A percentile compares a stretch with the other conserved stretches of the same genome.
phyloP scores from a whole-genome alignment of 2,888 invertebrate species.

The Ochropleura plecta region DNA sequence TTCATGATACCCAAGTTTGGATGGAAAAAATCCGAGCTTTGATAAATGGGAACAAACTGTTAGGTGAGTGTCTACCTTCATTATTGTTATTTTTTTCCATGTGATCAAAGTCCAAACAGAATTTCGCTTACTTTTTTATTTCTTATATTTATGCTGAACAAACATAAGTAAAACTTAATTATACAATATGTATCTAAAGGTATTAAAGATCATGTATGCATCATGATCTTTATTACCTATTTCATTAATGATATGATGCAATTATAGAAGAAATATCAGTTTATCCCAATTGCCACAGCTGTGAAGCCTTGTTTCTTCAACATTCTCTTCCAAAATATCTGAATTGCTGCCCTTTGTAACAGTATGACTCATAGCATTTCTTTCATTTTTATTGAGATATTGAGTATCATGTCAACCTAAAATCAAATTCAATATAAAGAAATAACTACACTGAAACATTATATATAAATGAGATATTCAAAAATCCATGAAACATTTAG shows the following conservation, averaged over 20 bases:
- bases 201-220: background rate
- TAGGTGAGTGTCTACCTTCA: conserved; percentile 79
- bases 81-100: conserved; percentile 37
- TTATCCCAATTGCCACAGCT: background rate
- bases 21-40: conserved; percentile 91
- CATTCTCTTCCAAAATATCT: conserved; percentile 1
- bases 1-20: conserved; percentile 93
- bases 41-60: conserved; percentile 83
- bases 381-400: background rate
- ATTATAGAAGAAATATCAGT: background rate
- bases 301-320: background rate
- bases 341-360: conserved; percentile 9
- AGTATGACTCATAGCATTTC: conserved; percentile 34
- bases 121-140: background rate
- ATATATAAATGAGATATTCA: background rate
- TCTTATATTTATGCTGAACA: background rate
- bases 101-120: conserved; percentile 49
- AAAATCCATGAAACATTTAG: background rate
- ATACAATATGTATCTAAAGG: background rate
- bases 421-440: background rate
- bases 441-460: background rate
- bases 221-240: background rate
- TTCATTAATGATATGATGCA: background rate
- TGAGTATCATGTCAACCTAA: background rate
- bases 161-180: background rate